Conservation (phyloP, 2,113 vertebrate species). For the Diadophis punctatus region DNA sequence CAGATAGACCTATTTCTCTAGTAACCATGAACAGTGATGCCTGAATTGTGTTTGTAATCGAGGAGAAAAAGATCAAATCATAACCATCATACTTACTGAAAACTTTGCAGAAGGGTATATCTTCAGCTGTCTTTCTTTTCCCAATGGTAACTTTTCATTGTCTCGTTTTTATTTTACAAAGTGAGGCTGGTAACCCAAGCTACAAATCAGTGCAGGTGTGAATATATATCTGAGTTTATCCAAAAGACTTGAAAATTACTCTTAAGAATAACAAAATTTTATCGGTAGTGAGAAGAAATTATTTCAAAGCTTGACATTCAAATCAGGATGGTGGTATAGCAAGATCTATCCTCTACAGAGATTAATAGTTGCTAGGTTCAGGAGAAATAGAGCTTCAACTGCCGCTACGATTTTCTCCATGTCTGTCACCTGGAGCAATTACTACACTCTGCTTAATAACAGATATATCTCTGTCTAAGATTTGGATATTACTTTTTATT, state of each 20-base stretch:
- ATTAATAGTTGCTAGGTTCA: neutral
- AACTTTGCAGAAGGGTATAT: neutral
- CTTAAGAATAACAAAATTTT: neutral
- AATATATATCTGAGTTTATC: neutral
- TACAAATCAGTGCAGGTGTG: neutral
- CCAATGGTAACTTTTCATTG: neutral
- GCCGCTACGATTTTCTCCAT: neutral
- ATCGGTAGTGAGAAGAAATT: neutral
- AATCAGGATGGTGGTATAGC: neutral
- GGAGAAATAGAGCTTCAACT: neutral
- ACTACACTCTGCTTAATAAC: neutral
- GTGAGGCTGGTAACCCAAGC: neutral
- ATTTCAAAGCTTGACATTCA: neutral
- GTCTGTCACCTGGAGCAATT: neutral
- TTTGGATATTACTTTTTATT: neutral
- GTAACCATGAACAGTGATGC: neutral
- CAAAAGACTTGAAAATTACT: neutral
- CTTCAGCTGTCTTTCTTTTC: neutral
- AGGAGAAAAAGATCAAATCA: constrained; percentile 4
- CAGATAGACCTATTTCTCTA: neutral
- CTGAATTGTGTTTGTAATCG: neutral
- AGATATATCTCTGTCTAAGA: neutral
- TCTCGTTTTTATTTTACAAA: neutral
- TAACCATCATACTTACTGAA: neutral
- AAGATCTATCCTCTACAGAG: neutral